These are phyloP conservation scores for Euura lappo DNA, from an alignment of 1,140 invertebrate species.

Conservation along the genomic window DNA sequence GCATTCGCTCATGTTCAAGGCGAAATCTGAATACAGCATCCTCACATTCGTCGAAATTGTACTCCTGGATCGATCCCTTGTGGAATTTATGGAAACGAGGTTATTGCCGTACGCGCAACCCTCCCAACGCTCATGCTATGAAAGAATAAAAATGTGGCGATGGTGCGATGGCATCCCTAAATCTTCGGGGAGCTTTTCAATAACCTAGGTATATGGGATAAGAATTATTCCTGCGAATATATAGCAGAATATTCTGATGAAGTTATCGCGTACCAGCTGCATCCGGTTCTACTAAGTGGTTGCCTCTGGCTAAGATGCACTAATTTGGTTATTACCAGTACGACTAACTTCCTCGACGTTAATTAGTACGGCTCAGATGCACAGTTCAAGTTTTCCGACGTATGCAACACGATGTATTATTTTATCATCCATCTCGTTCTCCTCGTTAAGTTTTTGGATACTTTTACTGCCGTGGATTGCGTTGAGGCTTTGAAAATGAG, in stretches of 20 bases:
- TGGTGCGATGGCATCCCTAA: too few species aligned
- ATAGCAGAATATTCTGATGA: too few species aligned
- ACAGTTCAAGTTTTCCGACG: not conserved
- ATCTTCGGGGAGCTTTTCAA: too few species aligned
- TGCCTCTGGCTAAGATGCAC: not conserved
- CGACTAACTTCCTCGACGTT: not conserved
- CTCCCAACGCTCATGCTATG: too few species aligned
- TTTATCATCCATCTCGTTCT: not conserved
- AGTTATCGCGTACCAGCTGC: too few species aligned
- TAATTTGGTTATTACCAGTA: not conserved
- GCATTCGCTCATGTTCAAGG: too few species aligned
- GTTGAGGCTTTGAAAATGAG: conserved; percentile 8
- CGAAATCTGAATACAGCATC: not conserved
- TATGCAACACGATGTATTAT: not conserved
- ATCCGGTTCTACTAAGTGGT: not conserved
- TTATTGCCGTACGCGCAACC: too few species aligned
- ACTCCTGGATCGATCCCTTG: too few species aligned
- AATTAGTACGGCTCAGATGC: not conserved
- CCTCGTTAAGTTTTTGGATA: not conserved
- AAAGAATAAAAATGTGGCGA: too few species aligned
- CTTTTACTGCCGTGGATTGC: not conserved
- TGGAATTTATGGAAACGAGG: too few species aligned
- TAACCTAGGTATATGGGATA: too few species aligned
- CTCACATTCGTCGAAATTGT: not conserved
- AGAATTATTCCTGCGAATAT: too few species aligned